Evolutionary conservation across 23 tunicate species (phyloP).

Genomic region (Trididemnum nubilum): DNA sequence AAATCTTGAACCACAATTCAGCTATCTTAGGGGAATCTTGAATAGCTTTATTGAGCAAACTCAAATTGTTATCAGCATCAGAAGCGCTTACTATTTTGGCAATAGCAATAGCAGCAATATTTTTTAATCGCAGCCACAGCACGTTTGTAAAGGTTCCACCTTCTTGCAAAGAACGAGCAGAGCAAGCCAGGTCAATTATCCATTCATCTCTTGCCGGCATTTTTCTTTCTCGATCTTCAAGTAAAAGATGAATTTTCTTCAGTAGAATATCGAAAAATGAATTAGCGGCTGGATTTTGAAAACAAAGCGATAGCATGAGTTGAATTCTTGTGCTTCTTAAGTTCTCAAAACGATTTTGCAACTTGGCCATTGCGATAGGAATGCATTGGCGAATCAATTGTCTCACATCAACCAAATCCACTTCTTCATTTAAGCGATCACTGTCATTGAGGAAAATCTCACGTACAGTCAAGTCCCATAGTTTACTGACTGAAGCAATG

Average conservation of each 20-base stretch:
- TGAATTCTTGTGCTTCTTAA: constrained; percentile 35
- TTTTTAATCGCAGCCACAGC: constrained; percentile 57
- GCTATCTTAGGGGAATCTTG: not conserved
- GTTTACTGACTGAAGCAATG: constrained; percentile 41
- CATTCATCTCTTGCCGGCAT: constrained; percentile 4
- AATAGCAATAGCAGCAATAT: constrained; percentile 28
- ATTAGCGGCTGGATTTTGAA: not conserved
- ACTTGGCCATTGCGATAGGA: constrained; percentile 48
- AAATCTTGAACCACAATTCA: not conserved
- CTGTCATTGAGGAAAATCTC: constrained; percentile 20
- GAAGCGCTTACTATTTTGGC: constrained; percentile 58
- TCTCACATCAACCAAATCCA: constrained; percentile 7
- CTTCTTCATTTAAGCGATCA: not conserved
- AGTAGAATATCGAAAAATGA: constrained; percentile 33
- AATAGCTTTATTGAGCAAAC: constrained; percentile 10
- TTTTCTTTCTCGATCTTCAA: constrained; percentile 25
- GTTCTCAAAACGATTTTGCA: constrained; percentile 26
- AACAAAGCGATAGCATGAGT: constrained; percentile 22
- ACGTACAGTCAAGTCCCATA: constrained; percentile 36
- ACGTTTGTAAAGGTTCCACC: constrained; percentile 76
- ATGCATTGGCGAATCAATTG: constrained; percentile 41
- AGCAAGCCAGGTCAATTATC: constrained; percentile 66
- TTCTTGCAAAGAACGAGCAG: constrained; percentile 53
- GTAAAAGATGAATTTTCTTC: constrained; percentile 11
- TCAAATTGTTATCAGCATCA: constrained; percentile 55